Conservation (phyloP, 2,888 invertebrate species). For the Zeuzera pyrina region DNA sequence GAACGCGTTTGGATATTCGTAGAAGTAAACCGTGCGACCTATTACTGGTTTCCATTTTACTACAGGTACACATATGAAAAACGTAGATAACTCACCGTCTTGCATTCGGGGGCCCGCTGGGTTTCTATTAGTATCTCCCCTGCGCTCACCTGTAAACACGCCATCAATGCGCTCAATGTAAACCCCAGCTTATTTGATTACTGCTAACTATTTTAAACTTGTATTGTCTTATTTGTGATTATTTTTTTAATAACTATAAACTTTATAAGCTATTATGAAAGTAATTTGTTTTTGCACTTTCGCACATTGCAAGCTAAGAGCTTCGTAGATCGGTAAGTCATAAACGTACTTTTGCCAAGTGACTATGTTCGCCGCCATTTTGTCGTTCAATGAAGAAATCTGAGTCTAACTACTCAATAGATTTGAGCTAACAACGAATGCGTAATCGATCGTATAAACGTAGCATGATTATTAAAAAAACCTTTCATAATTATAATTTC, state of each 20-base stretch:
- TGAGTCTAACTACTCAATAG: slow-evolving; percentile 12
- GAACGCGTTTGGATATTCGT: not conserved
- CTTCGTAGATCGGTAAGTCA: slow-evolving; percentile 47
- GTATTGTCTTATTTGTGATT: no score
- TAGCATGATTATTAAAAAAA: no score
- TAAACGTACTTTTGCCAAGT: slow-evolving; percentile 41
- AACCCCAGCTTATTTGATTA: slow-evolving; percentile 33
- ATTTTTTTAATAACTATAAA: no score
- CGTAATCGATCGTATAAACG: no score
- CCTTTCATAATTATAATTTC: no score
- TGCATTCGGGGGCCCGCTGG: slow-evolving; percentile 60
- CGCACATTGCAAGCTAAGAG: no score
- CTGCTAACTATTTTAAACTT: no score
- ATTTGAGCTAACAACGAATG: no score
- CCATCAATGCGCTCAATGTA: slow-evolving; percentile 60
- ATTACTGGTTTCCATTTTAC: not conserved
- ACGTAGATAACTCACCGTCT: slow-evolving; percentile 56
- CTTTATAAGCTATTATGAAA: no score
- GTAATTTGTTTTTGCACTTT: no score
- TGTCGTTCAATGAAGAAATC: slow-evolving; percentile 57
- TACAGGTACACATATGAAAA: slow-evolving; percentile 11
- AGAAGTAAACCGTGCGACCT: not conserved
- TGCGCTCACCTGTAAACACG: slow-evolving; percentile 68
- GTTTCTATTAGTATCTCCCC: slow-evolving; percentile 67
- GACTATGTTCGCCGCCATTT: slow-evolving; percentile 59